Percentiles rank a stretch among this genome's conserved stretches.
Evolutionary conservation across 2,888 invertebrate species (phyloP).

Genomic region (Nomada lathburiana): DNA sequence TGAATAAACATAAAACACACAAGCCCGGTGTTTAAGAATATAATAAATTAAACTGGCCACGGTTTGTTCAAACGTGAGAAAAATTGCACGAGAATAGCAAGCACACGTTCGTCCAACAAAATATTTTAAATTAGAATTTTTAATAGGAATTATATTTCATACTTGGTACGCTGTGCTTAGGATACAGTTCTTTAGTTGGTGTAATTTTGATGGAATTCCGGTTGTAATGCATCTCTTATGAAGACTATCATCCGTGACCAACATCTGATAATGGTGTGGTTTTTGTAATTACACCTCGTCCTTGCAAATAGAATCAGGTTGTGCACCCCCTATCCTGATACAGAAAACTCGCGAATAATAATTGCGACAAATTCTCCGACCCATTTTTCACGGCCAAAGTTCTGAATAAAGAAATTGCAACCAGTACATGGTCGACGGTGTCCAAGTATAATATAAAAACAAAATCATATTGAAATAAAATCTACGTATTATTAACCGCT

Average conservation of each 20-base stretch:
- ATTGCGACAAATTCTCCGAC: constrained; percentile 34
- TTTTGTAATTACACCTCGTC: constrained; percentile 63
- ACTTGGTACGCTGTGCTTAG: not conserved
- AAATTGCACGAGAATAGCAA: too few relatives aligned
- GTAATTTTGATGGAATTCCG: constrained; percentile 53
- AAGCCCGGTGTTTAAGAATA: too few relatives aligned
- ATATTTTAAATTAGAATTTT: too few relatives aligned
- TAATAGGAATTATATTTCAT: not conserved
- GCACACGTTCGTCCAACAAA: too few relatives aligned
- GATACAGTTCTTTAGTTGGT: constrained; percentile 22
- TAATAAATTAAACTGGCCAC: too few relatives aligned
- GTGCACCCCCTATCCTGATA: constrained; percentile 30
- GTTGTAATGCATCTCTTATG: constrained; percentile 61
- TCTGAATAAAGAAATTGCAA: not conserved
- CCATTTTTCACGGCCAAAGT: constrained; percentile 45
- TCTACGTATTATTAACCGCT: too few relatives aligned
- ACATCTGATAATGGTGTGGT: constrained; percentile 68
- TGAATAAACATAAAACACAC: too few relatives aligned
- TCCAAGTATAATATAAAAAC: too few relatives aligned
- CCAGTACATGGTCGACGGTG: too few relatives aligned
- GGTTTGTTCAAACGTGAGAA: too few relatives aligned
- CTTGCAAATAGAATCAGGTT: constrained; percentile 28
- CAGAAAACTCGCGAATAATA: constrained; percentile 51
- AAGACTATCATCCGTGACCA: constrained; percentile 63
- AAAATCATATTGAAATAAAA: too few relatives aligned